Base-by-base conservation (phyloP, 2,888 invertebrate genomes). In the Cephus sareptanus region DNA sequence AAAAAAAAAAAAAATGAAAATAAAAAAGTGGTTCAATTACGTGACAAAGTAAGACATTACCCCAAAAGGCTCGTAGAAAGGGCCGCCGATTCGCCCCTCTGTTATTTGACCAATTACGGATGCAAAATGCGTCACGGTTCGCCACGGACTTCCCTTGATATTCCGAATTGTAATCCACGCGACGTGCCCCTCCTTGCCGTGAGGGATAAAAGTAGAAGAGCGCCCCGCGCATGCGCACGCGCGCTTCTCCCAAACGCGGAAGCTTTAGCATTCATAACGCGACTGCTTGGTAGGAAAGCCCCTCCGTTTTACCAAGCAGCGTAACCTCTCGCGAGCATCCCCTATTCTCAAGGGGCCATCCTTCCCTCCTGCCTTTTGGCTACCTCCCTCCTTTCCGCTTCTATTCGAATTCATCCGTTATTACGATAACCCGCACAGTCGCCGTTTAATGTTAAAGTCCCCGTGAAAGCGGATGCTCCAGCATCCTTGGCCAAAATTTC, bases 111-210 rank as follows among this genome's bases (percentile, higher is more conserved):
- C 70, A 70, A 70, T 70, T 70, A 70, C 70, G 12, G 70, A 70
- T 70, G 70, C 70, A 70, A 70, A 70, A 70, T 70, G 70, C 70
- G 70, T 40, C 40, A 40, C 40, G 40, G 40, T 40, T 40, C 40
- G 15, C 40, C 40, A 40, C 40, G 40, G 40, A 40, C 40, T 40
- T 40, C 40, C 40, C 40, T 70, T 70, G 33, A 70, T 70, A 70
- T 70, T 70, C 30, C 30, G 70, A 33, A 70, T 70, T 33, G 70
- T 70, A 70, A 70, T 70, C 70, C 70, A 15, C 40, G 40, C 40
- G 40, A 40, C 40, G 40, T 40, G 40, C 15, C 35, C 35, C 40
- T 15, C 15, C 40, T 40, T 15, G 15, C 40, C 15, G 40, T 0
- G 4, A 40, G 40, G 40, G 40, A 40, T 40, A 15, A 15, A 15